Evolutionary conservation across 2,797 vertebrate species (phyloP), one percentile per base, ranked within the genome.

Genomic region (Podargus strigoides): DNA sequence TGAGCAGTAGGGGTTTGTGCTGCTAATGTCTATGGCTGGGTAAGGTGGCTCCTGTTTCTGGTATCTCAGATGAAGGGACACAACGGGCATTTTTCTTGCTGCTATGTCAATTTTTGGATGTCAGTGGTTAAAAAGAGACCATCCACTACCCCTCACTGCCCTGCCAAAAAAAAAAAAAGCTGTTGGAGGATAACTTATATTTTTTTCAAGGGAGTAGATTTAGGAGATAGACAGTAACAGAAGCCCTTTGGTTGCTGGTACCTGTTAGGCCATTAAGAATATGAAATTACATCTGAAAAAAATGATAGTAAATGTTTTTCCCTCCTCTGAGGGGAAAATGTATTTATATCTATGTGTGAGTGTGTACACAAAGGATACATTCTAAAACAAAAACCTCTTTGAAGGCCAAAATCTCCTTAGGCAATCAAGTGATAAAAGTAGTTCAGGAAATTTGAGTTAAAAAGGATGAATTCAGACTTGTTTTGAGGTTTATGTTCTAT

Each of bases 101-200:
- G 5, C 14, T 77, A 3, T 20, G 56, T 24, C 3, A 58, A 12
- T 17, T 41, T 60, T 18, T 7, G 4, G 1, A 2, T 3, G 46
- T 52, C 44, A 27, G 10, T 16, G 0, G 13, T 18, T 14, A 64
- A 53, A 47, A 10, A 14, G 42, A 37, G 32, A 39, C 3, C 9
- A 64, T 3, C 7, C 19, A 6, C 14, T 41, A 21, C 12, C 8
- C 12, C 14, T 14, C 8, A 0, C 26, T 0, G 0, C 2, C 34
- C 6, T 13, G 17, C 36, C 7, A 34, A 37, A 32, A 46, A 9
- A 39, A n/a, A 23, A 14, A 52, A 47, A 42, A 34, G 1, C 2
- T 39, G 5, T 55, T 39, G 41, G 28, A n/a, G 46, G 42, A 66
- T 20, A 72, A 49, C 41, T 17, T 23, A 1, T 18, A 6, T 39